Base-by-base conservation (phyloP, 2,797 vertebrate species). In the Macropodus opercularis region DNA sequence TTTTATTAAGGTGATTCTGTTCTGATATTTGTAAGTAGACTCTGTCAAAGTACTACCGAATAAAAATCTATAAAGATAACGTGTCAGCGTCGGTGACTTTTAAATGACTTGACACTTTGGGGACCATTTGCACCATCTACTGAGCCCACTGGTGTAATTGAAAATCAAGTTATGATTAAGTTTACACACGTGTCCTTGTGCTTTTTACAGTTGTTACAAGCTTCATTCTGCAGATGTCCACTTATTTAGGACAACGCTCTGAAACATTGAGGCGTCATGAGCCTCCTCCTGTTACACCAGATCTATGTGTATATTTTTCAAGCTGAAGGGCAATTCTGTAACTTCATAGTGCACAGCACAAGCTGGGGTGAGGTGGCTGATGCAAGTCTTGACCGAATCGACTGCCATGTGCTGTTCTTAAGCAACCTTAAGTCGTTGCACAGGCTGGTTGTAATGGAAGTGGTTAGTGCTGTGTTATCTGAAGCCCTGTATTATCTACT, bases 111-210 rank as follows among this genome's bases (percentile, higher is more conserved):
- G 6, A 38, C 35, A 32, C 10, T 40, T 40, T 12, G 41, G 50
- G 56, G 57, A 53, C 5, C 1, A 71, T 68, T 72, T 66, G 82
- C 77, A 40, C 72, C 83, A 80, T 77, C 81, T 83, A 61, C 75
- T 80, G 77, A 80, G 43, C 47, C 64, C 31, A 70, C 4, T 1
- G 13, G 26, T 43, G 63, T 21, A 70, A 54, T 7, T 67, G 19
- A 48, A 65, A 66, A 44, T 51, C 15, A 18, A 43, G n/a, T 24
- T 18, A 4, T 38, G 17, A 38, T 8, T 18, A 38, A 19, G 26
- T 19, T 47, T 4, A 11, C 2, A 9, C 39, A 8, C 24, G 34
- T 21, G 1, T 13, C 6, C 47, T 14, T 32, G 19, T 49, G 23
- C 19, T n/a, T 11, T 12, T 24, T 15, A 12, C 18, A 23, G 31